Evolutionary conservation across 2,113 vertebrate genomes (phyloP), one percentile per base, ranked within the genome.

Genomic region (Ptychochromis oligacanthus): DNA sequence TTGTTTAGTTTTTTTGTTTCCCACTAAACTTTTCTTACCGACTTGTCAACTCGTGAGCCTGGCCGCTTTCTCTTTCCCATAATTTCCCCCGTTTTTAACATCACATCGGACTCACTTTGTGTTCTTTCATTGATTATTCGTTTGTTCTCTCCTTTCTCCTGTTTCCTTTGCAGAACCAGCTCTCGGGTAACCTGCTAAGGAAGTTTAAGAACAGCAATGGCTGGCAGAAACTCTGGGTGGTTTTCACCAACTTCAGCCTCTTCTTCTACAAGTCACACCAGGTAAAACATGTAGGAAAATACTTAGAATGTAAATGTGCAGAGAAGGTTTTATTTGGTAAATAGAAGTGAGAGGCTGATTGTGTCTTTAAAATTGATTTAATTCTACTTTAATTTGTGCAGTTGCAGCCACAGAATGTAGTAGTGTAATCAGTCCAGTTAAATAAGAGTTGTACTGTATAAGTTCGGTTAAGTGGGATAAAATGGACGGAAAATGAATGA

Each of bases 181-280:
- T 99, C 58, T 99, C 98, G 2, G 98, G 98, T 56, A 99, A 99
- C 90, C 95, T 99, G 86, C 95, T 99, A 80, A 95, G 98, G 88
- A 99, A 99, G 91, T 99, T 99, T 91, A 99, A 99, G 81, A 99
- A 99, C 95, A 99, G 98, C 90, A 99, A 99, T 0, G 98, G 98
- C 57, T 99, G 98, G 98, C 98, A 99, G 96, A 99, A 99, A 91
- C 97, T 99, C 75, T 99, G 98, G 98, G 98, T 99, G 84, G 98
- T 99, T 64, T 99, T 99, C 95, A 99, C 98, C 54, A 99, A 98
- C 95, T 99, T 99, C 96, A 99, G 97, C 83, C 97, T 99, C 81
- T 99, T 99, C 95, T 99, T 99, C 96, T 99, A 99, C 92, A 99
- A 99, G 93, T 97, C 98, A 0, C 97, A 99, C 88, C 98, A 99